Base-by-base conservation (phyloP, 2,797 vertebrate genomes). In the Anas capensis region DNA sequence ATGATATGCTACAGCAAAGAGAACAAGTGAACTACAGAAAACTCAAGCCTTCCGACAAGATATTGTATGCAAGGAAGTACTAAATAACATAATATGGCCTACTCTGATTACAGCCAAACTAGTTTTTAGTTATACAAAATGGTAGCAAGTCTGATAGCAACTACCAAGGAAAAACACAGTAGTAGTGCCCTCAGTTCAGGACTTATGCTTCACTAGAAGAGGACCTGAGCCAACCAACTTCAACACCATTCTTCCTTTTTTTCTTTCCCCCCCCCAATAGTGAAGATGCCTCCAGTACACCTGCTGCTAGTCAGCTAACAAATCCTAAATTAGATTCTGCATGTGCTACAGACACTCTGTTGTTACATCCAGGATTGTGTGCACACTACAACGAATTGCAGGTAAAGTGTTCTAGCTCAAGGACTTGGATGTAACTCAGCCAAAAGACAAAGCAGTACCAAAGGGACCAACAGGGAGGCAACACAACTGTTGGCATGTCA, bases 311-410 rank as follows among this genome's bases (percentile, higher is more conserved):
- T 10, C 33, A 72, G 44, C 54, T n/a, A 57, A 24, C 24, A 89
- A 64, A 62, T 42, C 66, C 29, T 78, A 46, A 75, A 70, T 8
- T 10, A 54, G 73, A 58, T 34, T 46, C 29, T 44, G 1, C 6
- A 3, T 6, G 29, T 14, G 26, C n/a, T 42, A 19, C 23, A 65
- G 8, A 8, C 18, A 24, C 12, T 18, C 56, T 60, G 34, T 19
- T 51, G 26, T 21, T 1, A 2, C 3, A 5, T 18, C 2, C 31
- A 17, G 53, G 36, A 19, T 20, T 42, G 11, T 19, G 4, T 18
- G 13, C 5, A 7, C 31, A 57, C 10, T 11, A 14, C 26, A 57
- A 56, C 80, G 19, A 29, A 58, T 21, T 27, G 31, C 33, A 73
- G 16, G 11, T 14, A 34, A 48, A 27, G 42, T 9, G 24, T 24